phyloP scores from a whole-genome alignment of 23 tunicate genomes.

The Phallusia fumigata region DNA sequence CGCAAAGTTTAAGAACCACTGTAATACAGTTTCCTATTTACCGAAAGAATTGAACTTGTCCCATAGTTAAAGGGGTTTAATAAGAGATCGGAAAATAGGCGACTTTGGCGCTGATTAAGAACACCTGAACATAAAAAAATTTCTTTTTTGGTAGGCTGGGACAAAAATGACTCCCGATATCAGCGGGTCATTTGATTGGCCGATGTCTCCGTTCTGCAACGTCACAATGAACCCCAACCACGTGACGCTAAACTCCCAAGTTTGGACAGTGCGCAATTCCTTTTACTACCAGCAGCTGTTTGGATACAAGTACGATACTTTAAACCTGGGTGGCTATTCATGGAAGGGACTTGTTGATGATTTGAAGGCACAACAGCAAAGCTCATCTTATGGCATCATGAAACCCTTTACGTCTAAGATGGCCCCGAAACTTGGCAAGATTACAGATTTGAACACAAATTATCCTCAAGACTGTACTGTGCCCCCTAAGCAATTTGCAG shows the following conservation, averaged over 20 bases:
- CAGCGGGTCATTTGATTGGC: slow-evolving; percentile 28
- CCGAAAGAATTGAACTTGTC: too few species aligned
- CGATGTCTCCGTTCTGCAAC: slow-evolving; percentile 53
- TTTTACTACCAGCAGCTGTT: slow-evolving; percentile 38
- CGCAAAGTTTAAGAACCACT: too few species aligned
- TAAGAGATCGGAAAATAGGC: too few species aligned
- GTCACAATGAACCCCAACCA: slow-evolving; percentile 27
- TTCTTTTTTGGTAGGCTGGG: not conserved
- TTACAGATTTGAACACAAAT: not conserved
- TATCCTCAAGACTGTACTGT: not conserved
- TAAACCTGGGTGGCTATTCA: slow-evolving; percentile 13
- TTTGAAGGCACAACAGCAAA: not conserved
- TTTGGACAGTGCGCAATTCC: slow-evolving; percentile 31
- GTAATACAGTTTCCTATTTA: too few species aligned
- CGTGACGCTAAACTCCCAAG: slow-evolving; percentile 7
- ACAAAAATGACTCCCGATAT: not conserved
- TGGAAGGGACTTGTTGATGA: not conserved
- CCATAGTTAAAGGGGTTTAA: too few species aligned
- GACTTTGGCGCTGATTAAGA: too few species aligned
- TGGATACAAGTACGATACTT: slow-evolving; percentile 43
- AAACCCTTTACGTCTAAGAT: not conserved
- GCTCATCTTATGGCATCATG: not conserved
- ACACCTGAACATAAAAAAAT: too few species aligned
- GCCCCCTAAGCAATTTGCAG: not conserved
- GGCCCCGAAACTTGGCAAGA: not conserved